Conservation (phyloP, 2,113 vertebrate genomes). For the Piaya cayana region DNA sequence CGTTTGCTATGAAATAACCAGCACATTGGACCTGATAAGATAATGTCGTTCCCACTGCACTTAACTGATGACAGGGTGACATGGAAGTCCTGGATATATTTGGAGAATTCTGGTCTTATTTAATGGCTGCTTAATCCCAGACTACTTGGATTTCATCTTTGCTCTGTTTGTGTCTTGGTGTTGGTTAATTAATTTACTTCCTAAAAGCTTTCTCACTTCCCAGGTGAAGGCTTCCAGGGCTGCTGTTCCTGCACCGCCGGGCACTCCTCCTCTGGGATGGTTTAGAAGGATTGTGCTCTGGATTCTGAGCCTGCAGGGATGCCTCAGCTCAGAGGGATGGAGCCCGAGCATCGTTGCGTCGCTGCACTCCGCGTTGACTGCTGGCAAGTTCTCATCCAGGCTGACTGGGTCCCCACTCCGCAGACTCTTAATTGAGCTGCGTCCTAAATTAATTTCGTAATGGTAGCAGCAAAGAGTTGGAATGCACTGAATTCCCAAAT, state of each 20-base stretch:
- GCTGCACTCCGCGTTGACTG: rapidly evolving
- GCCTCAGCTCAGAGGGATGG: neutral
- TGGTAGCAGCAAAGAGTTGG: neutral
- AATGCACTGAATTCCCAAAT: neutral
- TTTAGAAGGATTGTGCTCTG: neutral
- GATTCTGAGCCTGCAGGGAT: neutral
- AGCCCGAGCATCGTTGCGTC: rapidly evolving
- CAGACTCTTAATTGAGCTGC: neutral
- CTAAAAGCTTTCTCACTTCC: neutral
- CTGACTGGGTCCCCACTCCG: neutral
- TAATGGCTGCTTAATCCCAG: neutral
- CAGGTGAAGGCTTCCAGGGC: neutral
- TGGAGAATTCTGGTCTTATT: neutral
- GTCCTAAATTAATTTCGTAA: neutral
- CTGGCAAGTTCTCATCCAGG: rapidly evolving
- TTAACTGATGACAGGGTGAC: neutral
- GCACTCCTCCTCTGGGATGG: neutral
- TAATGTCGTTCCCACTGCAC: neutral
- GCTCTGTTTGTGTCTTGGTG: neutral
- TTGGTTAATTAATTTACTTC: neutral
- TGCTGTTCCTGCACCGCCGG: neutral
- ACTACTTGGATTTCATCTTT: neutral
- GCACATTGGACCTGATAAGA: rapidly evolving
- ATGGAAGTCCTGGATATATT: neutral
- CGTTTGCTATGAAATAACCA: neutral